Evolutionary conservation across 23 tunicate species (phyloP).

Genomic region (Corella eumyota): DNA sequence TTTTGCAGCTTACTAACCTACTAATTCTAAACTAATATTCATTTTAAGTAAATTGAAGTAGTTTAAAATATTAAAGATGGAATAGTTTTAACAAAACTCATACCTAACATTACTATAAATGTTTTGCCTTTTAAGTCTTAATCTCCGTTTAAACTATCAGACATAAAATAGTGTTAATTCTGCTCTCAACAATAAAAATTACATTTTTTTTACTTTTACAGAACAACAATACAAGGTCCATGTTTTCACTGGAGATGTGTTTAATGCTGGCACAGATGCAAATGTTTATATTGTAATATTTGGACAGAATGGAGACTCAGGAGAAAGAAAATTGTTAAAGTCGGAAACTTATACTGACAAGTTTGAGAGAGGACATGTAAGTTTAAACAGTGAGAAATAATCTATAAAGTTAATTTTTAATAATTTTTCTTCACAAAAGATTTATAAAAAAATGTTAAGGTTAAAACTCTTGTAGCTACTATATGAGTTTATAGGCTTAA

Average conservation of each 20-base stretch:
- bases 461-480: background rate
- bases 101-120: too few species aligned
- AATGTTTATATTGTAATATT: conserved; percentile 79
- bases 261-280: conserved; percentile 99
- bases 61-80: too few species aligned
- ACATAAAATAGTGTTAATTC: too few species aligned
- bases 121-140: too few species aligned
- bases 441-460: background rate
- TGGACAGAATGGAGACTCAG: conserved; percentile 98
- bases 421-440: background rate
- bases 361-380: conserved; percentile 91
- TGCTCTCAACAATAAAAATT: too few species aligned
- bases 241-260: conserved; percentile 84
- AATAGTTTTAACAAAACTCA: too few species aligned
- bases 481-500: background rate
- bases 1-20: too few species aligned
- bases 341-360: conserved; percentile 88
- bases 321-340: conserved; percentile 83
- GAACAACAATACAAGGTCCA: conserved; percentile 67
- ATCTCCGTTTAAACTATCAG: too few species aligned
- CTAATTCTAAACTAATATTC: too few species aligned
- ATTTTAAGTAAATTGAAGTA: too few species aligned
- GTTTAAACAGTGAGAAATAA: background rate
- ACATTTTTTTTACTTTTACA: too few species aligned
- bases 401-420: background rate